A percentile compares a stretch with the other conserved stretches of the same genome.
Conservation (phyloP, 2,113 vertebrate genomes). For the Zingel zingel region DNA sequence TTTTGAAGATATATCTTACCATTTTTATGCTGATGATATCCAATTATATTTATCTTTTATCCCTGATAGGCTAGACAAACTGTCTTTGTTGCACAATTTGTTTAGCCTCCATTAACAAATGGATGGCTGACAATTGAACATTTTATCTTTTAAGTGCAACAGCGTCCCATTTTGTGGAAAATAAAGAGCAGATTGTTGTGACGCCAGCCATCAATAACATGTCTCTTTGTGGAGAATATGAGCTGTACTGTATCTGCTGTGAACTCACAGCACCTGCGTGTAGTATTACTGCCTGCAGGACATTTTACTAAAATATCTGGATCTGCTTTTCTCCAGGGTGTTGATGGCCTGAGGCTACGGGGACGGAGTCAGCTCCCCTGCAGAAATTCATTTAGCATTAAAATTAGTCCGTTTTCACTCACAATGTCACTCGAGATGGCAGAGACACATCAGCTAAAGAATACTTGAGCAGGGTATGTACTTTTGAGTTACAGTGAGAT, state of each 20-base stretch:
- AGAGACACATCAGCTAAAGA: not conserved
- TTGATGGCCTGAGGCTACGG: not conserved
- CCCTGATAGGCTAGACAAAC: no score
- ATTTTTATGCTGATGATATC: no score
- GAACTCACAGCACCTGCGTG: slow-evolving; percentile 20
- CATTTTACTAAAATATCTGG: slow-evolving; percentile 38
- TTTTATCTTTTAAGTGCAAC: slow-evolving; percentile 14
- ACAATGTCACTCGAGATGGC: not conserved
- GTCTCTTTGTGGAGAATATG: slow-evolving; percentile 38
- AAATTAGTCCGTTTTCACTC: not conserved
- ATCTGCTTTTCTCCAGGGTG: slow-evolving; percentile 28
- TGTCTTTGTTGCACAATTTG: no score
- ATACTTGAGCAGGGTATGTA: not conserved
- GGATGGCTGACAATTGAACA: no score
- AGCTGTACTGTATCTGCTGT: slow-evolving; percentile 62
- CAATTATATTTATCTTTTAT: no score
- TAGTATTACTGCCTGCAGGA: slow-evolving; percentile 52
- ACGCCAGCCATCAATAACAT: not conserved
- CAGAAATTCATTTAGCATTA: slow-evolving; percentile 4
- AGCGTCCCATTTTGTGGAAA: not conserved
- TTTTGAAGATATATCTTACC: no score
- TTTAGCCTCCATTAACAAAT: no score
- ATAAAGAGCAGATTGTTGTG: slow-evolving; percentile 29
- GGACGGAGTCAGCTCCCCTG: not conserved
- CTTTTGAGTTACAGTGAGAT: not conserved